These are phyloP conservation scores for Acleris emargana DNA, from an alignment of 2,888 invertebrate genomes.

Conservation along the genomic window DNA sequence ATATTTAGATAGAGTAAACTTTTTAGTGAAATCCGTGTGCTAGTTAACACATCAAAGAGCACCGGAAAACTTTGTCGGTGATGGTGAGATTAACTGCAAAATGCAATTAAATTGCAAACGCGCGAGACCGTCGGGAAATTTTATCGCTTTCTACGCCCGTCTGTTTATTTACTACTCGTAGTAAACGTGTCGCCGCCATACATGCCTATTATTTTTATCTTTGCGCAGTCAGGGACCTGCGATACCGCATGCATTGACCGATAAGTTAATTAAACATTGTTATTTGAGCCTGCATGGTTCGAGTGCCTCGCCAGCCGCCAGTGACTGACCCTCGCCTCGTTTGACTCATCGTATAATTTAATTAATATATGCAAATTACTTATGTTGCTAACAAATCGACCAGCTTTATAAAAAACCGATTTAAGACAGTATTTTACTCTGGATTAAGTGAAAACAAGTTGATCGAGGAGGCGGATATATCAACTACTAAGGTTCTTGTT, in stretches of 20 bases:
- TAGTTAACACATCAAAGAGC: constrained; percentile 41
- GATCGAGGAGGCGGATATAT: constrained; percentile 34
- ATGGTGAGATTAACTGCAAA: constrained; percentile 59
- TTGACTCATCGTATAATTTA: neutral
- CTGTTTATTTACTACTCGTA: constrained; percentile 45
- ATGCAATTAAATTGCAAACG: constrained; percentile 59
- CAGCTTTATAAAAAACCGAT: neutral
- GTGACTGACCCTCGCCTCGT: constrained; percentile 9
- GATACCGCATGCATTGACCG: constrained; percentile 35
- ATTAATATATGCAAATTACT: constrained; percentile 2
- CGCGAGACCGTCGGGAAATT: constrained; percentile 54
- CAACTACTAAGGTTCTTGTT: constrained; percentile 30
- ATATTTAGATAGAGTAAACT: constrained; percentile 35
- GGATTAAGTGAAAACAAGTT: constrained; percentile 1
- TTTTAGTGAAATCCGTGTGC: constrained; percentile 36
- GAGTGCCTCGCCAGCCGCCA: constrained; percentile 3
- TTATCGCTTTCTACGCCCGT: constrained; percentile 65
- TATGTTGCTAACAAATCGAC: neutral
- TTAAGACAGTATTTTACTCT: neutral
- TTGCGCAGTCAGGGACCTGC: constrained; percentile 23
- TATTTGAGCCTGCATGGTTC: constrained; percentile 18
- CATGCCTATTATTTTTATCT: constrained; percentile 35
- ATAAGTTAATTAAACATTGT: constrained; percentile 36
- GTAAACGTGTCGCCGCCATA: constrained; percentile 32
- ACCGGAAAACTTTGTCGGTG: constrained; percentile 54